These are phyloP conservation scores for Orchestia grillus DNA, from an alignment of 1,140 invertebrate genomes.

Conservation along the genomic window DNA sequence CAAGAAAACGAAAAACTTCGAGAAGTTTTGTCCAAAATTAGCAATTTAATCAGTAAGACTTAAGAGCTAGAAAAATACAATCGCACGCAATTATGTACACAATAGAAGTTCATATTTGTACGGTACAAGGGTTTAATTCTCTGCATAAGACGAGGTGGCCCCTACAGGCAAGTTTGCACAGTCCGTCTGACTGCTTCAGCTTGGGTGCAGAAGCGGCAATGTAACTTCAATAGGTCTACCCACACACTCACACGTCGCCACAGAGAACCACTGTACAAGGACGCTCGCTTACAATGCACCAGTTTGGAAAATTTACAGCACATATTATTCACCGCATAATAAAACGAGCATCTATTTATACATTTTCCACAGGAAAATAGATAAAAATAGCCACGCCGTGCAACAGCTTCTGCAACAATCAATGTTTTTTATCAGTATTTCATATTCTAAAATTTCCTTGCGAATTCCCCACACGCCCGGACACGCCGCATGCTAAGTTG, in stretches of 20 bases:
- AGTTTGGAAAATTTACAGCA: neutral
- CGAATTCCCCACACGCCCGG: neutral
- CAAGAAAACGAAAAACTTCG: neutral
- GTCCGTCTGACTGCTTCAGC: neutral
- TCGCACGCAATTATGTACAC: neutral
- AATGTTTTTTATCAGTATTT: neutral
- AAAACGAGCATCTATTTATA: neutral
- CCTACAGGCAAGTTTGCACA: neutral
- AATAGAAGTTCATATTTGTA: neutral
- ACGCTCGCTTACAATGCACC: neutral
- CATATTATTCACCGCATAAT: neutral
- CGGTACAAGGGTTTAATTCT: neutral
- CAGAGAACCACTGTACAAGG: neutral
- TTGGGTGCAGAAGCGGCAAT: neutral
- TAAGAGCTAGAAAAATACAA: neutral
- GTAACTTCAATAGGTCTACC: neutral
- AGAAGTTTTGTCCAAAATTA: neutral
- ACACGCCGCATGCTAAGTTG: neutral
- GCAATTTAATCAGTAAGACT: neutral
- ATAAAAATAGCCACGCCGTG: neutral
- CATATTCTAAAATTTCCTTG: neutral
- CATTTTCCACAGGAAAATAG: neutral
- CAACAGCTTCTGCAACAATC: neutral
- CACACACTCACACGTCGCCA: neutral
- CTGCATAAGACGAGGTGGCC: neutral